Evolutionary conservation across 1,140 invertebrate genomes (phyloP).

Genomic region (Calliopsis andreniformis): DNA sequence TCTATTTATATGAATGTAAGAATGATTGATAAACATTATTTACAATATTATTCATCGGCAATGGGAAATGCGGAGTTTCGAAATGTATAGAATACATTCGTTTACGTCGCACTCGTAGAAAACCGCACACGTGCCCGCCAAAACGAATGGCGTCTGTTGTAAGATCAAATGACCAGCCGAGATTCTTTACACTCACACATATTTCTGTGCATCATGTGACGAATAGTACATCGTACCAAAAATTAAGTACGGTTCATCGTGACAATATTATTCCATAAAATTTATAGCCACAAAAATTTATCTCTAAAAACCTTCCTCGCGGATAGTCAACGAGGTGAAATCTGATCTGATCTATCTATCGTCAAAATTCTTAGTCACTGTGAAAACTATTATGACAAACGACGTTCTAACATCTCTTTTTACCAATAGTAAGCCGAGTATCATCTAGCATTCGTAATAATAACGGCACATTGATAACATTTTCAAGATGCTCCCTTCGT

Average conservation of each 20-base stretch:
- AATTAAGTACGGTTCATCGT: conserved; percentile 1
- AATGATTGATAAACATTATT: conserved; percentile 49
- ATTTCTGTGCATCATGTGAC: conserved; percentile 17
- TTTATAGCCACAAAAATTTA: neutral
- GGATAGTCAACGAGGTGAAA: neutral
- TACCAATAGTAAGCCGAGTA: neutral
- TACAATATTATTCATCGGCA: conserved; percentile 55
- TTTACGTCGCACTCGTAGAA: conserved; percentile 11
- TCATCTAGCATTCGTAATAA: neutral
- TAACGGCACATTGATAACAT: neutral
- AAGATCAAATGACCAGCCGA: conserved; percentile 55
- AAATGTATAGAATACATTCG: neutral
- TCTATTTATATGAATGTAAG: conserved; percentile 36
- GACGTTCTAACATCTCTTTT: conserved; percentile 35
- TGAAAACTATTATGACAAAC: conserved; percentile 40
- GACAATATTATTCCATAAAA: neutral
- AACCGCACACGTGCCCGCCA: conserved; percentile 76
- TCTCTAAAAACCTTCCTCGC: neutral
- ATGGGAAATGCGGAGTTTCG: conserved; percentile 23
- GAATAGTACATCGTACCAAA: conserved; percentile 1
- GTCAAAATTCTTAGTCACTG: conserved; percentile 2
- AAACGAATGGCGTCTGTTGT: conserved; percentile 74
- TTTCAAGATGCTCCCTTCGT: neutral
- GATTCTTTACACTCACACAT: conserved; percentile 27
- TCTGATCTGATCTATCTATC: conserved; percentile 20